Base-by-base conservation (phyloP, 2,888 invertebrate species). In the Ditylenchus weischeri region DNA sequence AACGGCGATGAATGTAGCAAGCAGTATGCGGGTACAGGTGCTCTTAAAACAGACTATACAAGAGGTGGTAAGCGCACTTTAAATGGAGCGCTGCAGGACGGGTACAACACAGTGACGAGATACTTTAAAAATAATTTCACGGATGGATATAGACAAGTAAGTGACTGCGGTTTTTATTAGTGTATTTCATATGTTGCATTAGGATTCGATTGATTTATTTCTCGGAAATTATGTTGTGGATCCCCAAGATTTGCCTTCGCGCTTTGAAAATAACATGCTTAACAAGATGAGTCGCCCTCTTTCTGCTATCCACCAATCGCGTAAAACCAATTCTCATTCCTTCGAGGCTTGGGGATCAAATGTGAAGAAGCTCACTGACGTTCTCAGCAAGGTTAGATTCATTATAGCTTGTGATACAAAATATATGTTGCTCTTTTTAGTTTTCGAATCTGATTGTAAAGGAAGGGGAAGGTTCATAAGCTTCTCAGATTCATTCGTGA, bases 11-110 rank as follows among this genome's bases (percentile, higher is more conserved):
- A 90, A 78, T 88, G 94, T 72, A 94, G 95, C 67, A 87, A 89
- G 62, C 93, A 99, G 84, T 99, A 99, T 85, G 93, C 95, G 0
- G 95, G 98, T 65, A 98, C 98, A 2, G 92, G 95, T 54, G 98
- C 98, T 10, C 86, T 99, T 68, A 99, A 99, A 73, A 72, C 79
- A 0, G 82, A 82, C 64, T 82, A 78, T 72, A 83, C 82, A 0
- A 74, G 82, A 2, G 70, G 77, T 8, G 98, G 98, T 47, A 93
- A 92, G 84, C 87, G 98, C 23, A 93, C 94, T 0, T 89, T 88
- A 75, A 83, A 88, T 58, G 98, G 98, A 0, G 86, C 91, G 18
- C 21, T 95, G 59, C 88, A 88, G 76, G 98, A 99, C 85, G 93
- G 93, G 0, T 84, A 90, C 73, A 98, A 96, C 86, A 92, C 95